These are phyloP conservation scores for Meteorus sp. DNA, from an alignment of 1,140 invertebrate genomes.

Conservation along the genomic window DNA sequence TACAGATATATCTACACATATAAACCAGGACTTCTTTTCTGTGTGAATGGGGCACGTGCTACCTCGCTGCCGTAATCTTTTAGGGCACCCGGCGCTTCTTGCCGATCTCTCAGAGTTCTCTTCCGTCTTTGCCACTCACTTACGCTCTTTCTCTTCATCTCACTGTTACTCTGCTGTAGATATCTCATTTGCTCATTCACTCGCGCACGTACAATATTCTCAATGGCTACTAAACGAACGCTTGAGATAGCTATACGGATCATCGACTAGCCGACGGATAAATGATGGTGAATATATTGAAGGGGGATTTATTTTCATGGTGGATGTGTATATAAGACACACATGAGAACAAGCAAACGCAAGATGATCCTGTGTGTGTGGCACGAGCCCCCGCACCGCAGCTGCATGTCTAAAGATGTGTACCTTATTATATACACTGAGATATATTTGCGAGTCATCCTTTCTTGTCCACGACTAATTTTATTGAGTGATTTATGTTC, in stretches of 20 bases:
- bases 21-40: constrained; percentile 15
- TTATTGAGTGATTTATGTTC: background rate
- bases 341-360: background rate
- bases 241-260: no score
- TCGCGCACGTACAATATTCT: background rate
- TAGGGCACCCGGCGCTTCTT: constrained; percentile 29
- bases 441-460: constrained; percentile 13
- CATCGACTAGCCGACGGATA: constrained; percentile 5
- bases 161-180: no score
- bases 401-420: no score
- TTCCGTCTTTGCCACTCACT: constrained; percentile 14
- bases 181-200: constrained; percentile 14
- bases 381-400: constrained; percentile 28
- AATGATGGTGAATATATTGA: constrained; percentile 12
- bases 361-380: background rate
- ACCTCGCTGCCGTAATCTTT: constrained; percentile 39
- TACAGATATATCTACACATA: no score
- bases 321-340: background rate
- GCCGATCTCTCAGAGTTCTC: constrained; percentile 12
- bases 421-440: no score
- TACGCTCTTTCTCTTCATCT: constrained; percentile 20
- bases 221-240: background rate
- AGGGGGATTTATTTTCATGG: background rate
- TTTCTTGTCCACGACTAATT: constrained; percentile 8
- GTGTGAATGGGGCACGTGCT: constrained; percentile 53